A percentile compares a stretch with the other conserved stretches of the same genome.
These are phyloP conservation scores for Gibbula magus DNA, from an alignment of 2,888 invertebrate genomes.

Conservation along the genomic window DNA sequence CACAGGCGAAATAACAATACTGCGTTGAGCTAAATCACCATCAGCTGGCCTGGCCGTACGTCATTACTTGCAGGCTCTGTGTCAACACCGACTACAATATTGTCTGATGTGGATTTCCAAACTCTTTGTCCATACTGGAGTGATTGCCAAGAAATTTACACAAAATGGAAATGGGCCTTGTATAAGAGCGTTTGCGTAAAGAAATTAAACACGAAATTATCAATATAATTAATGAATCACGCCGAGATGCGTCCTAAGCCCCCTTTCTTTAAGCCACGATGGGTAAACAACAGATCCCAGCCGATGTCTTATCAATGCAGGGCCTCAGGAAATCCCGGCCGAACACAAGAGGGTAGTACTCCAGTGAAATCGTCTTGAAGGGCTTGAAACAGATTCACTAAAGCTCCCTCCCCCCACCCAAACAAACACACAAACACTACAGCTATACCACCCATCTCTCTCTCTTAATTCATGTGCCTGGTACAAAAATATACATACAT, in stretches of 20 bases:
- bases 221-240: conserved; percentile 35
- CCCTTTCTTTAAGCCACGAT: conserved; percentile 7
- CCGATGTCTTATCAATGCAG: conserved; percentile 19
- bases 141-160: conserved; percentile 22
- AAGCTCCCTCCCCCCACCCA: not conserved
- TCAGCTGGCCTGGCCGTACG: not conserved
- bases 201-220: conserved; percentile 32
- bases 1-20: conserved; percentile 15
- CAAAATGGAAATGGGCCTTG: conserved; percentile 25
- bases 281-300: conserved; percentile 7
- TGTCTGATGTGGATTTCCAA: conserved; percentile 10
- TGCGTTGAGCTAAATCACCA: not conserved
- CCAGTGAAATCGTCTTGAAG: conserved; percentile 7
- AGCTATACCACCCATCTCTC: no score
- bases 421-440: not conserved
- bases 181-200: conserved; percentile 30
- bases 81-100: conserved; percentile 17
- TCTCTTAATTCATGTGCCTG: no score
- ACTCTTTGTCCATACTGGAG: not conserved
- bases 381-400: not conserved
- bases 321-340: conserved; percentile 3
- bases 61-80: not conserved
- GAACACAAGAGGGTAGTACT: not conserved
- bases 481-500: no score
- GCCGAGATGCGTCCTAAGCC: conserved; percentile 12